Evolutionary conservation across 2,888 invertebrate genomes (phyloP).

Genomic region (Xylota segnis): DNA sequence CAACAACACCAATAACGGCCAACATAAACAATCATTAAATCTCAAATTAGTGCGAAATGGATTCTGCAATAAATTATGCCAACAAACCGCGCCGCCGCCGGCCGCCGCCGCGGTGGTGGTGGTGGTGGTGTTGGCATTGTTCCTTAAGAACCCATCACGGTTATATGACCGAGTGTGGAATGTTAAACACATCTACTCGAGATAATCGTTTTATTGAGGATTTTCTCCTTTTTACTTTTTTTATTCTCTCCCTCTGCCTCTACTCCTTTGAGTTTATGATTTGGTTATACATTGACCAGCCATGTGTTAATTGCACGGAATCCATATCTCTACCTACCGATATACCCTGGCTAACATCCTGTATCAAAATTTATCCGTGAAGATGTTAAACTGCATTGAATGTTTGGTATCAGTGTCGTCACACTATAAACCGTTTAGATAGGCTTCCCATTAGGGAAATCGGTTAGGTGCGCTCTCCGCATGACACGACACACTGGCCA

Average conservation of each 20-base stretch:
- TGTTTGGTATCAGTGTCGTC: conserved; percentile 68
- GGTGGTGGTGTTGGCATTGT: conserved; percentile 54
- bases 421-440: conserved; percentile 68
- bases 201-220: conserved; percentile 76
- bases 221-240: conserved; percentile 37
- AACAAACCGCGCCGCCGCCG: conserved; percentile 56
- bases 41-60: conserved; percentile 76
- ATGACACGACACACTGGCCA: conserved; percentile 40
- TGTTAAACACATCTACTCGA: conserved; percentile 64
- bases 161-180: conserved; percentile 64
- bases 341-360: conserved; percentile 7
- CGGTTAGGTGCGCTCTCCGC: conserved; percentile 70
- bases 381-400: conserved; percentile 56
- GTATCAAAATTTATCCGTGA: conserved; percentile 55
- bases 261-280: conserved; percentile 39
- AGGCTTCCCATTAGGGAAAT: conserved; percentile 67
- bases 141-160: conserved; percentile 63
- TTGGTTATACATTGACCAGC: conserved; percentile 47
- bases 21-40: conserved; percentile 71
- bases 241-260: conserved; percentile 12
- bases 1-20: conserved; percentile 33
- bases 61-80: conserved; percentile 75
- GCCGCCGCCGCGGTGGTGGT: conserved; percentile 7
- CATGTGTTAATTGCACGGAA: conserved; percentile 69
- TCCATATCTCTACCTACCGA: conserved; percentile 37